Evolutionary conservation across 2,888 invertebrate genomes (phyloP).

Genomic region (Chydorus sphaericus): DNA sequence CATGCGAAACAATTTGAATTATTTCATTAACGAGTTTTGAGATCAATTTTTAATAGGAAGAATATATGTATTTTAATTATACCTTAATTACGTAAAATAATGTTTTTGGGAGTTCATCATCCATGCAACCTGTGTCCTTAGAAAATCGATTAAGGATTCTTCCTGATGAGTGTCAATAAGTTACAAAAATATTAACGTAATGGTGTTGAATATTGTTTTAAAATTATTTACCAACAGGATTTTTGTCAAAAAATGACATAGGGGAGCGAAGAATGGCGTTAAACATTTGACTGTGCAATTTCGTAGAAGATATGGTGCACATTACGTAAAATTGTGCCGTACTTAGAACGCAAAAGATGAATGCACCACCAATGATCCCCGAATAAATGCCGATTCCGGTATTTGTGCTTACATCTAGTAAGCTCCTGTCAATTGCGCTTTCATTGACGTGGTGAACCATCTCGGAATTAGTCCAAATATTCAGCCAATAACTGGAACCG

Average conservation of each 20-base stretch:
- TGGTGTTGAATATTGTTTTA: no score
- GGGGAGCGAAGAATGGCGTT: slow-evolving; percentile 30
- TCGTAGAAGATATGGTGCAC: slow-evolving; percentile 30
- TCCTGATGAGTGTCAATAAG: no score
- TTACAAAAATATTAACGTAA: no score
- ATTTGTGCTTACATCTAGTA: no score
- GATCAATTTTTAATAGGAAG: not conserved
- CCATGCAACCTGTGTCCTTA: slow-evolving; percentile 7
- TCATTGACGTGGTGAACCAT: no score
- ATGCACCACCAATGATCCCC: slow-evolving; percentile 26
- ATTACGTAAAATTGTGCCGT: slow-evolving; percentile 30
- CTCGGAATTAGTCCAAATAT: no score
- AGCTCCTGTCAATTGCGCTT: no score
- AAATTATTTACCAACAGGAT: slow-evolving; percentile 79
- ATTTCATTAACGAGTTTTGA: no score
- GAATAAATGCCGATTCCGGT: slow-evolving; percentile 29
- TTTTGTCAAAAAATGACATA: slow-evolving; percentile 63
- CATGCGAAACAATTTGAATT: no score
- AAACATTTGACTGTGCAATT: slow-evolving; percentile 35
- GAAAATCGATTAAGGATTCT: slow-evolving; percentile 5
- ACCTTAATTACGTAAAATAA: slow-evolving; percentile 13
- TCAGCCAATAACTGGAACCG: no score
- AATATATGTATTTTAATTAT: not conserved
- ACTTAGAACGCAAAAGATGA: slow-evolving; percentile 26
- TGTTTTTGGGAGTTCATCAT: slow-evolving; percentile 1